These are phyloP conservation scores for Rhagium mordax DNA, from an alignment of 2,888 invertebrate genomes.

Conservation along the genomic window DNA sequence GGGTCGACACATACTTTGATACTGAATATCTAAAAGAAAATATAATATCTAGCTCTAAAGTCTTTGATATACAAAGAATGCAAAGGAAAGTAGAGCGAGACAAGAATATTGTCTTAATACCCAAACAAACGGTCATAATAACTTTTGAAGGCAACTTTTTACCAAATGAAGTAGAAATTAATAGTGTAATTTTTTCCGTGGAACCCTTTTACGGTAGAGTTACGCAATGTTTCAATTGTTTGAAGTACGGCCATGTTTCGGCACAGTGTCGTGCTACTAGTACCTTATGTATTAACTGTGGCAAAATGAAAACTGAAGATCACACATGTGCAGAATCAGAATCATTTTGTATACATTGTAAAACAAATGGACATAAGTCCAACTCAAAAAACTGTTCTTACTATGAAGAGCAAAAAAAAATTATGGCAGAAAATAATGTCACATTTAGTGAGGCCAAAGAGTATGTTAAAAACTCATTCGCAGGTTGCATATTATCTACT, in stretches of 20 bases:
- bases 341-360: too few species aligned
- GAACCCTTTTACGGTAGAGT: conserved; percentile 10
- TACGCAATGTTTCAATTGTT: too few species aligned
- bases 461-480: too few species aligned
- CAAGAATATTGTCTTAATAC: neutral
- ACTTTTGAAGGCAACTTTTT: conserved; percentile 1
- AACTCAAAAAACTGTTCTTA: neutral
- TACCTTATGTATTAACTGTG: too few species aligned
- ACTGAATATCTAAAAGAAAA: neutral
- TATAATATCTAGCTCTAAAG: neutral
- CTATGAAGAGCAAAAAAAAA: too few species aligned
- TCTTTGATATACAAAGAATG: conserved; percentile 5
- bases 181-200: neutral
- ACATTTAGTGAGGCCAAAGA: too few species aligned
- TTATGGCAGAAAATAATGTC: too few species aligned
- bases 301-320: too few species aligned
- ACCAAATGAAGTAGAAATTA: conserved; percentile 1
- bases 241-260: too few species aligned
- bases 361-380: neutral
- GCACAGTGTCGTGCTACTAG: too few species aligned
- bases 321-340: neutral
- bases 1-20: conserved; percentile 9
- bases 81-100: neutral
- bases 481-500: too few species aligned
- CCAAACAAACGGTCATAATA: conserved; percentile 4